Conservation (phyloP, 2,888 invertebrate genomes). For the Hyppa rectilinea region DNA sequence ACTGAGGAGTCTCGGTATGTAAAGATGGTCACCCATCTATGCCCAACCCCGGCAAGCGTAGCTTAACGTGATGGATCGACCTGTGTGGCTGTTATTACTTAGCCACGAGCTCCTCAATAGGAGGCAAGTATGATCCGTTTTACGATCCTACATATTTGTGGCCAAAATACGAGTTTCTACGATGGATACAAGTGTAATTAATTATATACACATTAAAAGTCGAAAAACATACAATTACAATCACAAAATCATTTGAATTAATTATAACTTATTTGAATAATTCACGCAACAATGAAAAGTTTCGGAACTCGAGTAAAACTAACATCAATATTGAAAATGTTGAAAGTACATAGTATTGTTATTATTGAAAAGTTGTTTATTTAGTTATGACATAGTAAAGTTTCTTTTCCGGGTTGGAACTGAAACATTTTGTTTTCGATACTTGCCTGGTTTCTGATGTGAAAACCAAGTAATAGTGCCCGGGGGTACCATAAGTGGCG, state of each 20-base stretch:
- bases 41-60: no score
- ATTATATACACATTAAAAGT: background rate
- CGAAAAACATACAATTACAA: background rate
- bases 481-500: conserved; percentile 28
- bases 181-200: background rate
- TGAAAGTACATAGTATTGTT: conserved; percentile 11
- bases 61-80: no score
- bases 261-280: conserved; percentile 17
- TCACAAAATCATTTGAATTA: conserved; percentile 3
- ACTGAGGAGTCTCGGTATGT: no score
- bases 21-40: no score
- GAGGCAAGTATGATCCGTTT: background rate
- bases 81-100: no score
- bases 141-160: no score
- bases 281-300: conserved; percentile 6
- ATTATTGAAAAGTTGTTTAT: conserved; percentile 16
- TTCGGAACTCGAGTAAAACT: conserved; percentile 12
- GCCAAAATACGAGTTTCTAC: background rate
- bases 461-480: conserved; percentile 33
- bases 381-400: conserved; percentile 7
- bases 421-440: conserved; percentile 4
- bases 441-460: conserved; percentile 14
- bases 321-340: conserved; percentile 27
- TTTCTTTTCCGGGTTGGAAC: conserved; percentile 8
- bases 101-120: no score